Base-by-base conservation (phyloP, 2,113 vertebrate genomes). In the Euleptes europaea region DNA sequence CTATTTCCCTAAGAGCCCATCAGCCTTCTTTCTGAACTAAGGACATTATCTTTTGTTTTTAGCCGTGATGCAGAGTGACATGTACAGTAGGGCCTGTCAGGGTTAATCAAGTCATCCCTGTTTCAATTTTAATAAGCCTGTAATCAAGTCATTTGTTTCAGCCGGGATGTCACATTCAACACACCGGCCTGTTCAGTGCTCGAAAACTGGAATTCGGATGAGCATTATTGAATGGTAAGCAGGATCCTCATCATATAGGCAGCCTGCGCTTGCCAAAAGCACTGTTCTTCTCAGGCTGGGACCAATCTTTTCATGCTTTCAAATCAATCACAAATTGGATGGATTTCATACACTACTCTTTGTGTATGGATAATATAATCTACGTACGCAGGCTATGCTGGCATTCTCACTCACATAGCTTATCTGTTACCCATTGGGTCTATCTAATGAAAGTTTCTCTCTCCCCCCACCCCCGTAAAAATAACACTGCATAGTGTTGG, bases 111-210 rank as follows among this genome's bases (percentile, higher is more conserved):
- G 88, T 90, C 93, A 93, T 26, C 26, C 80, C 86, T 86, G 74
- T 88, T 93, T 94, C 93, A 88, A 63, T 92, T 92, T 92, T 94
- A 94, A 86, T 93, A 94, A 94, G 90, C 67, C 80, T 78, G 93
- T 94, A 94, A 95, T 95, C 93, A 95, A 95, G 92, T 89, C 85
- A 79, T 91, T 95, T 95, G 93, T 94, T 93, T 91, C 86, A 86
- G 73, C 12, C 90, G 90, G 93, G 93, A 94, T 94, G 92, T 93
- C 90, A 89, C 70, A 88, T 93, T 93, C 90, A 94, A 89, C 90
- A 83, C 57, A 9, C 90, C 67, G 90, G 93, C 89, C 90, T 92
- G 91, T 73, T 79, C 86, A 84, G 86, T 82, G 65, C 91, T 92
- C 78, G 88, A 89, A 87, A 92, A 84, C 78, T 81, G 90, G 91